phyloP scores from a whole-genome alignment of 2,113 vertebrate genomes.

The Brienomyrus brachyistius region DNA sequence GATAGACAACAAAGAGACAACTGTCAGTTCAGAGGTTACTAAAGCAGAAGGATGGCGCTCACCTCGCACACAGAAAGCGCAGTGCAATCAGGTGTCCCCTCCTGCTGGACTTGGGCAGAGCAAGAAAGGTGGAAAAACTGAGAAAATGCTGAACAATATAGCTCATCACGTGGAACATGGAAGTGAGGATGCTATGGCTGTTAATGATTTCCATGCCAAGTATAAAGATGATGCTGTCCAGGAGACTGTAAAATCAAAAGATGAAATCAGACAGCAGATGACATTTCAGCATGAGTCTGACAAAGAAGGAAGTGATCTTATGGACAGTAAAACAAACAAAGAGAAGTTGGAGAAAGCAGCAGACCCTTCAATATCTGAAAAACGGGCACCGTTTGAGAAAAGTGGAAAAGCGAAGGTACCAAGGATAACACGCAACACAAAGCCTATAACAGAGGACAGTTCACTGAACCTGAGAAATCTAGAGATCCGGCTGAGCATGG shows the following conservation, averaged over 20 bases:
- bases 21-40: slow-evolving; percentile 62
- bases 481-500: slow-evolving; percentile 69
- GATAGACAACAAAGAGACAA: slow-evolving; percentile 67
- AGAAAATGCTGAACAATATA: slow-evolving; percentile 48
- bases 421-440: slow-evolving; percentile 63
- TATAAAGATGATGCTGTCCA: slow-evolving; percentile 40
- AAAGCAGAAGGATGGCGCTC: slow-evolving; percentile 56
- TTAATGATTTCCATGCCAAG: slow-evolving; percentile 37
- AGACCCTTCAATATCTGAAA: slow-evolving; percentile 49
- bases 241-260: slow-evolving; percentile 54
- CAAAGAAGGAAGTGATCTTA: slow-evolving; percentile 45
- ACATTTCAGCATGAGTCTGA: slow-evolving; percentile 22
- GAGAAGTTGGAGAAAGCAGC: slow-evolving; percentile 45
- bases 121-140: slow-evolving; percentile 71
- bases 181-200: slow-evolving; percentile 40
- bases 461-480: slow-evolving; percentile 73
- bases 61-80: slow-evolving; percentile 58
- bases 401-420: slow-evolving; percentile 68
- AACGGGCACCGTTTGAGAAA: slow-evolving; percentile 63
- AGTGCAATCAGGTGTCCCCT: slow-evolving; percentile 46
- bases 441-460: slow-evolving; percentile 55
- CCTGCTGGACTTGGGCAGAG: slow-evolving; percentile 46
- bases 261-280: slow-evolving; percentile 39
- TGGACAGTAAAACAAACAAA: slow-evolving; percentile 46
- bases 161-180: slow-evolving; percentile 54